A percentile compares a stretch with the other conserved stretches of the same genome.
phyloP scores from a whole-genome alignment of 2,113 vertebrate genomes.

The Mobula hypostoma region DNA sequence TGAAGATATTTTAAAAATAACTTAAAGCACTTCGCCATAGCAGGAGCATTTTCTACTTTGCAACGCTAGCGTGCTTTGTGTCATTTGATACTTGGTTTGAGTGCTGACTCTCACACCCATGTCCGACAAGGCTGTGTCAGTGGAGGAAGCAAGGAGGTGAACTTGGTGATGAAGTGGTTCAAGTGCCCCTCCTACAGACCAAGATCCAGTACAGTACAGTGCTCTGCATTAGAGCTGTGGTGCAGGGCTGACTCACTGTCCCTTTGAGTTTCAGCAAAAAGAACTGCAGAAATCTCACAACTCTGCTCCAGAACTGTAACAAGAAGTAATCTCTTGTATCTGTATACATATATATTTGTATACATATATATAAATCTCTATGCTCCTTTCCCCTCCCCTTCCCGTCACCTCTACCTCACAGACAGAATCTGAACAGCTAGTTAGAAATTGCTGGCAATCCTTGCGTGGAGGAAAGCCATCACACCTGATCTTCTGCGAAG shows the following conservation, averaged over 20 bases:
- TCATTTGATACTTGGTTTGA: background rate
- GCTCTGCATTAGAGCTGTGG: background rate
- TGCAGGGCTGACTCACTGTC: background rate
- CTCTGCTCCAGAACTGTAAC: background rate
- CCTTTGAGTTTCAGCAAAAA: background rate
- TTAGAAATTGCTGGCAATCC: constrained; percentile 4
- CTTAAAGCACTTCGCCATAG: background rate
- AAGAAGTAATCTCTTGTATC: background rate
- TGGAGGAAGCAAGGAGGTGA: background rate
- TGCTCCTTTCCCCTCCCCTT: background rate
- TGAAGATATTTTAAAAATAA: background rate
- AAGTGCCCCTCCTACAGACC: background rate
- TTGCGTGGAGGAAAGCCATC: constrained; percentile 9
- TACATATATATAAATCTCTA: background rate
- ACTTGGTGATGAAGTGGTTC: background rate
- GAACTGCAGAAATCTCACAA: background rate
- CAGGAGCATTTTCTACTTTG: background rate
- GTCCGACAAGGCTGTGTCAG: background rate
- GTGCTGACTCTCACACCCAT: background rate
- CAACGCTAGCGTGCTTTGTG: background rate
- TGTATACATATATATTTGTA: background rate
- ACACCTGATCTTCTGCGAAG: constrained; percentile 33
- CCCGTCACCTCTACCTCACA: background rate
- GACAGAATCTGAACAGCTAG: constrained; percentile 23
- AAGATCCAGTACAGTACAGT: background rate